Evolutionary conservation across 2,797 vertebrate genomes (phyloP).

Genomic region (Phataginus tricuspis): DNA sequence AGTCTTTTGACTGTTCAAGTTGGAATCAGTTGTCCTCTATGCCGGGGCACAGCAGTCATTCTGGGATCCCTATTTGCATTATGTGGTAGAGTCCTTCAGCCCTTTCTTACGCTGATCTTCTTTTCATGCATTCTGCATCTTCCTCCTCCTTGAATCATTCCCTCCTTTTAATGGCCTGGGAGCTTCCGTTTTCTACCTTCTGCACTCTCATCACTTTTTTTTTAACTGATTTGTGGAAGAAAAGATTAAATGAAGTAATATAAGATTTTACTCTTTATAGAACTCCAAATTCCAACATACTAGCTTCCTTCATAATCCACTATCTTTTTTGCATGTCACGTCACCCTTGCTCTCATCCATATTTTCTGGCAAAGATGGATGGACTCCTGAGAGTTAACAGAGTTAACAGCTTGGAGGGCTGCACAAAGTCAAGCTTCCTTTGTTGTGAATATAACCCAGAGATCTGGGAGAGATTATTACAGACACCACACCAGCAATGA

Average conservation of each 20-base stretch:
- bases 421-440: neutral
- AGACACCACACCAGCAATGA: neutral
- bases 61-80: neutral
- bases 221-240: neutral
- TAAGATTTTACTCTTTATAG: neutral
- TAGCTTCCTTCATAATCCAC: neutral
- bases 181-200: neutral
- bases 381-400: neutral
- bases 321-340: neutral
- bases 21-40: neutral
- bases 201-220: neutral
- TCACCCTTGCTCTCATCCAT: neutral
- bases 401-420: neutral
- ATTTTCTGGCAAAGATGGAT: neutral
- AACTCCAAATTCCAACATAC: neutral
- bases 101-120: neutral
- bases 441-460: constrained; percentile 15
- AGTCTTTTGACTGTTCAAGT: neutral
- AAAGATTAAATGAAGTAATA: neutral
- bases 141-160: neutral
- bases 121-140: neutral
- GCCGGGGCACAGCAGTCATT: neutral
- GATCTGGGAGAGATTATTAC: neutral
- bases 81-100: neutral
- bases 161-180: neutral